Conservation (phyloP, 2,888 invertebrate genomes). For the Hydroisotoma schaefferi region DNA sequence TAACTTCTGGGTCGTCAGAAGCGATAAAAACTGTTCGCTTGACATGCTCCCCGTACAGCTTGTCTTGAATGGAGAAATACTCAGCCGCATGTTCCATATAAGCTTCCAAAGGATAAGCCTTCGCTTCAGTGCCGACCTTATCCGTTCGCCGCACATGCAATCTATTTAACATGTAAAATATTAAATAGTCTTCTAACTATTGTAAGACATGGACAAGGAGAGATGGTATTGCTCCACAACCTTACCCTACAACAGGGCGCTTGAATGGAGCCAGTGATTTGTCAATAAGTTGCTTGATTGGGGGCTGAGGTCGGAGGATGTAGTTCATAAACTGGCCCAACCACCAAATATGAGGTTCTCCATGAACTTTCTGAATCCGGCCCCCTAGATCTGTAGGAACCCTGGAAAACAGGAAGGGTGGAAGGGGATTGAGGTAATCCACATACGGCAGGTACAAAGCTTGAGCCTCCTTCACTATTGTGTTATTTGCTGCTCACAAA, state of each 20-base stretch:
- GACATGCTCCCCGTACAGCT: constrained; percentile 56
- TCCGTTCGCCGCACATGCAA: constrained; percentile 71
- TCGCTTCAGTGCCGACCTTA: constrained; percentile 91
- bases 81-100: constrained; percentile 92
- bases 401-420: constrained; percentile 81
- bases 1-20: constrained; percentile 86
- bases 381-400: constrained; percentile 87
- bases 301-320: constrained; percentile 77
- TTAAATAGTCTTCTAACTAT: too few species aligned
- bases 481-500: too few species aligned
- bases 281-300: constrained; percentile 68
- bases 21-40: constrained; percentile 86
- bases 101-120: constrained; percentile 82
- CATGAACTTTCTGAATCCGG: constrained; percentile 75
- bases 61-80: constrained; percentile 75
- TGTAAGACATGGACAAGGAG: background rate
- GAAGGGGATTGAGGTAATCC: constrained; percentile 81
- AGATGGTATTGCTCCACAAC: background rate
- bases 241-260: constrained; percentile 83
- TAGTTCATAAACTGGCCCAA: constrained; percentile 86
- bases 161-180: constrained; percentile 53
- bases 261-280: constrained; percentile 74
- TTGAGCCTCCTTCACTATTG: constrained; percentile 66
- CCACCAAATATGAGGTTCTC: constrained; percentile 91
- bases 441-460: constrained; percentile 89